Evolutionary conservation across 2,797 vertebrate species (phyloP).

Genomic region (Apogon hyalosoma): DNA sequence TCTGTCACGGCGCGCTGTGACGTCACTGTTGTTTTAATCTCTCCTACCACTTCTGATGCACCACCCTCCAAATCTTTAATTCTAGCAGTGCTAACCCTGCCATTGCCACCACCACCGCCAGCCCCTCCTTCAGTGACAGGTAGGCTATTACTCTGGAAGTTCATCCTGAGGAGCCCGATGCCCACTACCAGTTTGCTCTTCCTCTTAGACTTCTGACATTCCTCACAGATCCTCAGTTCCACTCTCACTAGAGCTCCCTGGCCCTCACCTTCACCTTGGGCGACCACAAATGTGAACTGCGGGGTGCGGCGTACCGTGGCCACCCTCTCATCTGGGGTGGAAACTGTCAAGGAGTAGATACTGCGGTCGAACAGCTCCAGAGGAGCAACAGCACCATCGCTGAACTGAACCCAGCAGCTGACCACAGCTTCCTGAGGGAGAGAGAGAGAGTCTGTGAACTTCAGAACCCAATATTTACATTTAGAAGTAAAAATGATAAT

Average conservation of each 20-base stretch:
- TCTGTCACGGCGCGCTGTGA: constrained; percentile 49
- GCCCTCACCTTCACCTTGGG: constrained; percentile 82
- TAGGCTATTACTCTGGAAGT: constrained; percentile 74
- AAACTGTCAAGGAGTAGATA: constrained; percentile 88
- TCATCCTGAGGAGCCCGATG: constrained; percentile 83
- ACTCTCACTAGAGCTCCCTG: constrained; percentile 87
- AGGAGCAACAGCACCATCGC: constrained; percentile 88
- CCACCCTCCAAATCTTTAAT: constrained; percentile 17
- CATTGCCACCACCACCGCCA: constrained; percentile 48
- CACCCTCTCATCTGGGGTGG: constrained; percentile 88
- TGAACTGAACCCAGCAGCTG: constrained; percentile 95
- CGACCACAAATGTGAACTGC: constrained; percentile 84
- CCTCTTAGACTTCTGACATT: constrained; percentile 94
- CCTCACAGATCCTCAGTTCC: constrained; percentile 92
- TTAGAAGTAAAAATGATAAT: no score
- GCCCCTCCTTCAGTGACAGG: constrained; percentile 19
- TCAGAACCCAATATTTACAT: no score
- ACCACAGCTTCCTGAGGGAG: constrained; percentile 89
- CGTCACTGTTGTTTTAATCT: constrained; percentile 55
- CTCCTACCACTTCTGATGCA: constrained; percentile 46
- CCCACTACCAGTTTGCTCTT: constrained; percentile 90
- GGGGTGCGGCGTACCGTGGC: constrained; percentile 88
- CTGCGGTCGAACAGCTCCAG: constrained; percentile 89
- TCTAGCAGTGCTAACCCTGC: constrained; percentile 14
- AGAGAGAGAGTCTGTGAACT: neutral